Evolutionary conservation across 2,113 vertebrate species (phyloP).

Genomic region (Zosterops japonicus): DNA sequence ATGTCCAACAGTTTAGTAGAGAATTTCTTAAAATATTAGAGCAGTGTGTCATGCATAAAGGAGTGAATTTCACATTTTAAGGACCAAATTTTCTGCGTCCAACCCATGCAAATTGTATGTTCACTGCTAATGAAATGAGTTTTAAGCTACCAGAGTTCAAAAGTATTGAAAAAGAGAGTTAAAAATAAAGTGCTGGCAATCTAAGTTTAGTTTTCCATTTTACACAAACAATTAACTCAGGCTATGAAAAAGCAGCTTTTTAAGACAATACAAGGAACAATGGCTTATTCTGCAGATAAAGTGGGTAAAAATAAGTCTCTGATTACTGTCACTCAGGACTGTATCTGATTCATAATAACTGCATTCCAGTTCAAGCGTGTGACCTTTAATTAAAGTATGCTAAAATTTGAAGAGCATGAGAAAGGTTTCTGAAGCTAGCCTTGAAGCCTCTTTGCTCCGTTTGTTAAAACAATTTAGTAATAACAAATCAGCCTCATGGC

Average conservation of each 20-base stretch:
- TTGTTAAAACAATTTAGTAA: not conserved
- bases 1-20: not conserved
- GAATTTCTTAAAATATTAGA: not conserved
- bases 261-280: not conserved
- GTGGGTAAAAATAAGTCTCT: not conserved
- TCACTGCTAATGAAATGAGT: not conserved
- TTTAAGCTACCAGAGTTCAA: not conserved
- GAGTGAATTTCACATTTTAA: not conserved
- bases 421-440: not conserved
- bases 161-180: not conserved
- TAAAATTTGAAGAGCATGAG: not conserved
- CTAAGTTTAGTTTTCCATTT: conserved; percentile 9
- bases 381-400: not conserved
- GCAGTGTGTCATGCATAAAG: not conserved
- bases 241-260: not conserved
- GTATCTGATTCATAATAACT: not conserved
- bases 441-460: not conserved
- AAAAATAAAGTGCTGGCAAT: conserved; percentile 8
- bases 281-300: not conserved
- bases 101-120: not conserved
- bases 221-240: not conserved
- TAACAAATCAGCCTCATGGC: not conserved
- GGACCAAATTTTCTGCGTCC: not conserved
- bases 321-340: not conserved
- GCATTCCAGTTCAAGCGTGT: not conserved